These are phyloP conservation scores for Diorhabda elongata DNA, from an alignment of 1,140 invertebrate species.

Conservation along the genomic window DNA sequence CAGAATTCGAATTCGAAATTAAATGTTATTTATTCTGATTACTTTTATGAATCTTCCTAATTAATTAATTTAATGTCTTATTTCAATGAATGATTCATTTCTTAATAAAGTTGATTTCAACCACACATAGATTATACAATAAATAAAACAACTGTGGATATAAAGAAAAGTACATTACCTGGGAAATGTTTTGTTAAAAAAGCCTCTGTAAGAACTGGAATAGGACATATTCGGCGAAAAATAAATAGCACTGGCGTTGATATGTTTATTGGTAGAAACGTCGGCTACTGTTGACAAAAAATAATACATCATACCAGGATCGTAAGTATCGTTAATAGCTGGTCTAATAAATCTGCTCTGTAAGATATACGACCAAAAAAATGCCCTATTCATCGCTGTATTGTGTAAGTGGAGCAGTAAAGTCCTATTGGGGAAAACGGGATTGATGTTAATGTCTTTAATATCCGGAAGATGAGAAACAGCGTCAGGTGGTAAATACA, in stretches of 20 bases:
- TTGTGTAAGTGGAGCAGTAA: constrained; percentile 91
- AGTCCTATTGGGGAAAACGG: constrained; percentile 91
- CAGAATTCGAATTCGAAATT: no score
- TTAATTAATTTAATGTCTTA: no score
- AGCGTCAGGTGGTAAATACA: constrained; percentile 76
- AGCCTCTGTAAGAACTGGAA: constrained; percentile 89
- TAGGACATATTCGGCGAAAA: constrained; percentile 94
- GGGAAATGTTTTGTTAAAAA: constrained; percentile 95
- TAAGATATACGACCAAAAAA: constrained; percentile 94
- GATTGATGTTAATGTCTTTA: constrained; percentile 92
- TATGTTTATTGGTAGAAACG: constrained; percentile 85
- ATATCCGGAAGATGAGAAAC: constrained; percentile 91
- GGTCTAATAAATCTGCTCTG: constrained; percentile 86
- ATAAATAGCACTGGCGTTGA: constrained; percentile 92
- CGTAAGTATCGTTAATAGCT: constrained; percentile 86
- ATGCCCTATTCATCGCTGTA: constrained; percentile 88
- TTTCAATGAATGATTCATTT: no score
- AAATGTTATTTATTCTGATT: no score
- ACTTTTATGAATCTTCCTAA: no score
- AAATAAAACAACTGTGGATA: no score
- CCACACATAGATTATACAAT: no score
- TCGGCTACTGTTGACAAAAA: constrained; percentile 93
- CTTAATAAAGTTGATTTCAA: no score
- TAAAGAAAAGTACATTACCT: constrained; percentile 12
- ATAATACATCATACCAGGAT: constrained; percentile 98